Evolutionary conservation across 1,140 invertebrate genomes (phyloP), one percentile per base, ranked within the genome.

Genomic region (Aphaenogaster ashmeadi): DNA sequence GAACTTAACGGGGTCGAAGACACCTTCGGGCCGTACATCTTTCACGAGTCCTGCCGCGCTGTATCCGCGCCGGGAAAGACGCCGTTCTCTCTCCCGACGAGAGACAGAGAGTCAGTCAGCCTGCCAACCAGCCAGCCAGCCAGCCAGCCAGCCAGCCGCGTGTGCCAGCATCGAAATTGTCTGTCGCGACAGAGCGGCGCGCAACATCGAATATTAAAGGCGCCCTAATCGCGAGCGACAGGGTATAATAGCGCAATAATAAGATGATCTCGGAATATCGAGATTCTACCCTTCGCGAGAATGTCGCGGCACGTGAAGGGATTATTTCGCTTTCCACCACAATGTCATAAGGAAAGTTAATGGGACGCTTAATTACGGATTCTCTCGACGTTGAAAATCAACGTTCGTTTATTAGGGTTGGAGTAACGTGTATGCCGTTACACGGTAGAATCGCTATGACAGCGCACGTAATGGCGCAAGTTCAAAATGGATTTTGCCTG

Each of bases 1-100:
- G 80, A 84, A 84, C 69, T 75, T 84, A 84, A 84, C 80, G 80
- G 80, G 80, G 80, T 84, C 80, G 80, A 84, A 84, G 80, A 84
- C 80, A 84, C 80, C 80, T 84, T 75, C 80, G 80, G 80, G 80
- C 69, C 80, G 80, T 84, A 84, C 80, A 84, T 84, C 80, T 84
- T 84, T 84, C 80, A 84, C 69, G 80, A 84, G 69, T 62, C 80
- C 80, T 60, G 80, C 80, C 80, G 83, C 36, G 74, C 71, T 64
- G 47, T 77, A 78, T 80, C 75, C 83, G 74, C 58, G 83, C 44
- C 58, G 60, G 33, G 71, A 27, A 52, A 52, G 83, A 79, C n/a
- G 58, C 21, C 36, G 44, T 38, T 60, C 50, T 78, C 44, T 69
- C 66, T 71, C 38, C 7, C 52, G 80, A 83, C 18, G 67, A 74